Conservation (phyloP, 1,140 invertebrate species). For the Pseudomyrmex cubaensis region DNA sequence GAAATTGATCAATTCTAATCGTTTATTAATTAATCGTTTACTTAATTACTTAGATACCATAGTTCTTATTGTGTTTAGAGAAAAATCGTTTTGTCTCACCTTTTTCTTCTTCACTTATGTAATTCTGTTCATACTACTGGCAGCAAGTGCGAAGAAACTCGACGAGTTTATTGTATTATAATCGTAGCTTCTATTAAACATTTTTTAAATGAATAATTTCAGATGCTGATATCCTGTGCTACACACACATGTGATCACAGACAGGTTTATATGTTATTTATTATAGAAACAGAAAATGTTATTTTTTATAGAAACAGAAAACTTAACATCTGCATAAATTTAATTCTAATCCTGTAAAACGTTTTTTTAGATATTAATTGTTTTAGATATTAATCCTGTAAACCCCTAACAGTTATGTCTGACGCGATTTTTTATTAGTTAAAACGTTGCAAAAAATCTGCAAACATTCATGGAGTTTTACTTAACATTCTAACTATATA, state of each 20-base stretch:
- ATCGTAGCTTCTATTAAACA: background rate
- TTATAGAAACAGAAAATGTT: background rate
- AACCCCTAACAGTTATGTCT: no score
- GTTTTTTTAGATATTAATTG: no score
- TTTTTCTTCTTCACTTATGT: constrained; percentile 29
- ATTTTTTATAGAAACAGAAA: background rate
- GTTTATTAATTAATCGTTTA: background rate
- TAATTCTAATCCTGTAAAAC: background rate
- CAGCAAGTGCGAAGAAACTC: constrained; percentile 6
- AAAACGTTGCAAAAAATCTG: no score
- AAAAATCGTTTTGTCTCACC: constrained; percentile 9
- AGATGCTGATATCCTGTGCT: background rate
- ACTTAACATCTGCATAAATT: constrained; percentile 1
- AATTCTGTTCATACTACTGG: constrained; percentile 27
- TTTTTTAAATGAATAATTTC: constrained; percentile 3
- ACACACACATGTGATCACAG: background rate
- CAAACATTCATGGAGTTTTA: no score
- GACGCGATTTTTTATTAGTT: no score
- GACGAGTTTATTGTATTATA: background rate
- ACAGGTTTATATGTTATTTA: background rate
- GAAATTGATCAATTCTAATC: background rate
- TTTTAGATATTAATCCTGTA: no score
- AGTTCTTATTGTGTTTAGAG: constrained; percentile 22
- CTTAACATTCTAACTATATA: no score
- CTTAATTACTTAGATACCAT: background rate